phyloP scores from a whole-genome alignment of 92 coral and sea anemone genomes.

The Porites cylindrica region DNA sequence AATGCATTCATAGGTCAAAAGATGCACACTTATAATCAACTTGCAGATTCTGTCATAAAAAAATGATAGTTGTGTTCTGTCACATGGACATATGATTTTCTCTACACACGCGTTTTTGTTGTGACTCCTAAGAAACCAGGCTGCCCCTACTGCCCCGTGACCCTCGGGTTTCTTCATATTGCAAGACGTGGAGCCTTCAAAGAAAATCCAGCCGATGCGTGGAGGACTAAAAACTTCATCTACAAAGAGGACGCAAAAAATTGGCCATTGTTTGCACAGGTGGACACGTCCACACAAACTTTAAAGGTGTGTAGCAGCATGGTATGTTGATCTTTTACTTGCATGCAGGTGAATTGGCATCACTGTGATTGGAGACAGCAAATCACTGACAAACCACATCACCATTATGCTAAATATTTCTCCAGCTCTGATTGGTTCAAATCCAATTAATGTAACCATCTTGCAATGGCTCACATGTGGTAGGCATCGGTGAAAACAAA shows the following conservation, averaged over 20 bases:
- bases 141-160: not conserved
- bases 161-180: not conserved
- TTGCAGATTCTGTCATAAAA: too few relatives aligned
- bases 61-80: too few relatives aligned
- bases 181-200: not conserved
- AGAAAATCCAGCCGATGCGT: not conserved
- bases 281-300: not conserved
- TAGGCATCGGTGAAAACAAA: too few relatives aligned
- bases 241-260: not conserved
- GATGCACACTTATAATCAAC: too few relatives aligned
- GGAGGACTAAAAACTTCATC: not conserved
- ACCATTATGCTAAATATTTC: not conserved
- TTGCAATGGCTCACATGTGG: too few relatives aligned
- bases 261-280: not conserved
- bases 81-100: not conserved
- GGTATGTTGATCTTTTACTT: too few relatives aligned
- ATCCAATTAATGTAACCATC: too few relatives aligned
- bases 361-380: too few relatives aligned
- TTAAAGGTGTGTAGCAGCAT: not conserved
- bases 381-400: too few relatives aligned
- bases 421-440: not conserved
- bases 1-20: too few relatives aligned
- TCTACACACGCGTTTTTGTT: not conserved
- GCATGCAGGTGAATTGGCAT: too few relatives aligned
- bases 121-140: not conserved